A percentile compares a stretch with the other conserved stretches of the same genome.
Evolutionary conservation across 2,797 vertebrate species (phyloP).

Genomic region (Anguilla obscura): DNA sequence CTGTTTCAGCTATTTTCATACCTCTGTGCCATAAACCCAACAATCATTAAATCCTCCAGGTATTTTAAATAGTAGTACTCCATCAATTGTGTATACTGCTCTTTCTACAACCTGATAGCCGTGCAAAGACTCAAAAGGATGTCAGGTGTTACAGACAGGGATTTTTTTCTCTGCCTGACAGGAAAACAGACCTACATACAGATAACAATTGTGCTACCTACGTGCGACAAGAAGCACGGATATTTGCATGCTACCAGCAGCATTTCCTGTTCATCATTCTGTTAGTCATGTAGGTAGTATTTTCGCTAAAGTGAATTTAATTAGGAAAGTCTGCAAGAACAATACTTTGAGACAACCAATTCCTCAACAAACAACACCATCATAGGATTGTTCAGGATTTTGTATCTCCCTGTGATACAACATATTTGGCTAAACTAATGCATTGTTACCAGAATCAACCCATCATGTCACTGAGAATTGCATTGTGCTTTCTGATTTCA

Average conservation of each 20-base stretch:
- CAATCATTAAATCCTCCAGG: not conserved
- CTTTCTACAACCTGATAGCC: not conserved
- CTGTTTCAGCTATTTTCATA: too few relatives aligned
- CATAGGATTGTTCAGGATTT: too few relatives aligned
- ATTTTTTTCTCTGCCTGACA: not conserved
- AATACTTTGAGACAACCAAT: not conserved
- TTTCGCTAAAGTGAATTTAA: not conserved
- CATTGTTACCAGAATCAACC: not conserved
- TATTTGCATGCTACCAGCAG: not conserved
- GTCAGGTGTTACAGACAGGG: not conserved
- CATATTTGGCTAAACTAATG: not conserved
- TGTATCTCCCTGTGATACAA: not conserved
- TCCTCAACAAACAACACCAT: not conserved
- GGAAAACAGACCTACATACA: not conserved
- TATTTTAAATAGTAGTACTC: not conserved
- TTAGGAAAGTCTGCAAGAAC: not conserved
- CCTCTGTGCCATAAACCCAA: too few relatives aligned
- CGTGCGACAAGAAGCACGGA: not conserved
- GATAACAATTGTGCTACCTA: not conserved
- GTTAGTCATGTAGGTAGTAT: not conserved
- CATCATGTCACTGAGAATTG: not conserved
- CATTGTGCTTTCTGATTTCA: not conserved
- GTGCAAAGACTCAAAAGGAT: not conserved
- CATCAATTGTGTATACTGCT: not conserved
- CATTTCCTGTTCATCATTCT: not conserved